A percentile compares a stretch with the other conserved stretches of the same genome.
These are phyloP conservation scores for Moxostoma hubbsi DNA, from an alignment of 2,797 vertebrate genomes.

Conservation along the genomic window DNA sequence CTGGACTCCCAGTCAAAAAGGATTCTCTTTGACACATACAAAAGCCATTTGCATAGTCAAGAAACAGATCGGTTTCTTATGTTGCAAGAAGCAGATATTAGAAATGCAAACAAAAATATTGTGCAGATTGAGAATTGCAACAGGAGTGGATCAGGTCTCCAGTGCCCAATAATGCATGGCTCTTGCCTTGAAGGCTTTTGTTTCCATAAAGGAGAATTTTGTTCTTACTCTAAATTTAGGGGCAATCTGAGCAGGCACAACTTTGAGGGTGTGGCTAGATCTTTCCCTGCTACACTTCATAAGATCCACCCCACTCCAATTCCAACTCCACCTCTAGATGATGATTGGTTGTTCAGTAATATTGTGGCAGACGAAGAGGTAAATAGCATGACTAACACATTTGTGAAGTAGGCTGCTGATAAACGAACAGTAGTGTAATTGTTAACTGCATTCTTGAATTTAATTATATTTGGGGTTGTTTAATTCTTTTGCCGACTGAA, in stretches of 20 bases:
- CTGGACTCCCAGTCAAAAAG: constrained; percentile 8
- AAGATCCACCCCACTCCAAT: constrained; percentile 57
- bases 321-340: constrained; percentile 69
- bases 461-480: background rate
- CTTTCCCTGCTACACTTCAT: constrained; percentile 68
- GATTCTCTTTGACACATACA: constrained; percentile 21
- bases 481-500: constrained; percentile 25
- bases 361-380: constrained; percentile 70
- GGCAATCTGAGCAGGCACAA: constrained; percentile 33
- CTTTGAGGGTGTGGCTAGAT: constrained; percentile 78
- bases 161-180: background rate
- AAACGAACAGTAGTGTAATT: background rate
- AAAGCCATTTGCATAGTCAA: constrained; percentile 22
- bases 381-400: constrained; percentile 10
- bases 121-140: constrained; percentile 22
- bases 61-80: constrained; percentile 11
- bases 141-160: background rate
- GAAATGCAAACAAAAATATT: constrained; percentile 10
- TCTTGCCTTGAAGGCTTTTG: constrained; percentile 42
- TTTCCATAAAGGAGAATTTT: constrained; percentile 41
- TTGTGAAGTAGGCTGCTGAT: too few relatives aligned
- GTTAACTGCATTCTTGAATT: background rate
- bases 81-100: background rate
- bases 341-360: constrained; percentile 78
- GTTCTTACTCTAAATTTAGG: constrained; percentile 50